These are phyloP conservation scores for Ceryle rudis DNA, from an alignment of 2,797 vertebrate genomes.

Conservation along the genomic window DNA sequence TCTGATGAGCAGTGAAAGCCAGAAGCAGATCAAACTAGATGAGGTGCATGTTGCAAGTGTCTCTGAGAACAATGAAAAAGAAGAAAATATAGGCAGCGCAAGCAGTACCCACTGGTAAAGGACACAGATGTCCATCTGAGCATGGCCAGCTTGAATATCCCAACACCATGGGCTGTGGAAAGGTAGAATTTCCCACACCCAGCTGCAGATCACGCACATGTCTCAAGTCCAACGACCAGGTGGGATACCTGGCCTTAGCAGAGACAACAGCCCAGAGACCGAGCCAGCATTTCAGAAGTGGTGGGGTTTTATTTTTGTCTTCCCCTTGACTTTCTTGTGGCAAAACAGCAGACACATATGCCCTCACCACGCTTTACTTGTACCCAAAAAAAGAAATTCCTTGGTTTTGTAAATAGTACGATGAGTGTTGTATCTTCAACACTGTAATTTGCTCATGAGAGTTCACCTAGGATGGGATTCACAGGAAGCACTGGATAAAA, in stretches of 20 bases:
- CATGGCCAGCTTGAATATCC: not conserved
- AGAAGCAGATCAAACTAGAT: not conserved
- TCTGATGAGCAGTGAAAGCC: not conserved
- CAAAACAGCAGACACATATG: not conserved
- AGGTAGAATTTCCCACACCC: not conserved
- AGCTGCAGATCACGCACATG: not conserved
- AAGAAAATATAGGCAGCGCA: not conserved
- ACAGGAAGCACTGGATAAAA: constrained; percentile 52
- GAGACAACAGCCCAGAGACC: not conserved
- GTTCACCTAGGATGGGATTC: constrained; percentile 40
- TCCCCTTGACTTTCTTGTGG: not conserved
- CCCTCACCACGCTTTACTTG: not conserved
- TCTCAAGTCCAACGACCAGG: not conserved
- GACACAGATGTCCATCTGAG: not conserved
- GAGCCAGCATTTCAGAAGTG: not conserved
- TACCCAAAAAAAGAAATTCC: not conserved
- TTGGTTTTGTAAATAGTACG: not conserved
- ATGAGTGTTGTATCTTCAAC: constrained; percentile 20
- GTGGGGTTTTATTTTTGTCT: not conserved
- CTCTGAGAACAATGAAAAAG: not conserved
- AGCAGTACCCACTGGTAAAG: not conserved
- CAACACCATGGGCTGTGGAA: not conserved
- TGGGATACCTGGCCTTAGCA: not conserved
- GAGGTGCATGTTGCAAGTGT: not conserved
- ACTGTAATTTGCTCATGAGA: constrained; percentile 29